Evolutionary conservation across 2,797 vertebrate genomes (phyloP).

Genomic region (Galago senegalensis): DNA sequence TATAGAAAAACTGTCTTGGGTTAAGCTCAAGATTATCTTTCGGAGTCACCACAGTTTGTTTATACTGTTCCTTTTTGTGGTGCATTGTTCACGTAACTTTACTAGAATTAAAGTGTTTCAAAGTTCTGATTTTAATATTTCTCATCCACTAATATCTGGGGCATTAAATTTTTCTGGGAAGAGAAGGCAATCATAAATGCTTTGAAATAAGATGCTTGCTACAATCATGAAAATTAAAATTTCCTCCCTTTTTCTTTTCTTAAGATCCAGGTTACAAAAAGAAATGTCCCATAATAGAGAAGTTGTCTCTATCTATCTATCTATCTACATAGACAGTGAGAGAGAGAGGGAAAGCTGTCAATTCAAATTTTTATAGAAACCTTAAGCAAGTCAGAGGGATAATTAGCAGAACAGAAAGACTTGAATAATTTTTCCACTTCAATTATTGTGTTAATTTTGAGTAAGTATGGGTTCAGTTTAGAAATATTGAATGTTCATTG

Average conservation of each 20-base stretch:
- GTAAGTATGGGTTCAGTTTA: not conserved
- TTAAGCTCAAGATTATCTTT: not conserved
- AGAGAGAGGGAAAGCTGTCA: not conserved
- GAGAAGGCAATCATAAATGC: not conserved
- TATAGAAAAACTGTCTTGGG: not conserved
- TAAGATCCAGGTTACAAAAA: not conserved
- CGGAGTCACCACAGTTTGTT: not conserved
- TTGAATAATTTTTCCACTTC: conserved; percentile 28
- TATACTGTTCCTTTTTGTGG: not conserved
- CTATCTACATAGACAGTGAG: too few species aligned
- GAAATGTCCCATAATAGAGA: not conserved
- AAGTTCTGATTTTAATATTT: not conserved
- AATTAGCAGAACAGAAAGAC: conserved; percentile 16
- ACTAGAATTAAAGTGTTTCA: not conserved
- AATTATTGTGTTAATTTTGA: conserved; percentile 52
- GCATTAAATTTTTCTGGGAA: not conserved
- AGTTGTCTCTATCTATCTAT: not conserved
- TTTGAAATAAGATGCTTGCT: conserved; percentile 37
- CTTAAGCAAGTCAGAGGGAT: not conserved
- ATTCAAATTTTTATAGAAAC: not conserved
- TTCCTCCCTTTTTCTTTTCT: not conserved
- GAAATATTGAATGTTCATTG: conserved; percentile 29
- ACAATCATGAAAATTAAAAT: not conserved
- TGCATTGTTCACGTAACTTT: not conserved
- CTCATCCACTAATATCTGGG: not conserved